Evolutionary conservation across 1,140 invertebrate species (phyloP), one percentile per base, ranked within the genome.

Genomic region (Papilio glaucus): DNA sequence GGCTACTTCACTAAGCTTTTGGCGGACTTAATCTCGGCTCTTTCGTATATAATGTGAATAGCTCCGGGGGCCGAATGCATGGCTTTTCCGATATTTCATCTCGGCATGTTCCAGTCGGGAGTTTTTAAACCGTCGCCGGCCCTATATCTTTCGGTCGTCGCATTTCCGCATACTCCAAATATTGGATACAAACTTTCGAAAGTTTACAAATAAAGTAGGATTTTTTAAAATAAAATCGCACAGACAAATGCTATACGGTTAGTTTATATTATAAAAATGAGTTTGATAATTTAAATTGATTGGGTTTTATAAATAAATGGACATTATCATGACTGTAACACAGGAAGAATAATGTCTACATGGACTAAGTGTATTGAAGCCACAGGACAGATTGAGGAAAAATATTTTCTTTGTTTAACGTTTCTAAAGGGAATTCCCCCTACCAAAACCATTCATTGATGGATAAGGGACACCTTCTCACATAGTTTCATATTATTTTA

Each of bases 51-150:
- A 85, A 85, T 80, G 77, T 76, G 75, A 81, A 80, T 63, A 38
- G 61, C 10, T 12, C 15, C 61, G 37, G 61, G 37, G 33, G 37
- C 61, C 15, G 61, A 39, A 63, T 63, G 33, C 61, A 63, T 7
- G n/a, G 61, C 29, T 37, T 39, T 72, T 72, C 71, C 75, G 75
- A 84, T 84, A 81, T 87, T 87, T 86, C 82, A 87, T 84, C 82
- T 88, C 77, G 73, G 63, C 72, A 42, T 81, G 82, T 83, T 85
- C 80, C 72, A 72, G 72, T 45, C 73, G 71, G 77, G 76, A 78
- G 72, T 82, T 81, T 75, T 67, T 74, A 67, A 71, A 71, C 80
- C 83, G 79, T 74, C 76, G 68, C 61, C 75, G 49, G 57, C 79
- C 71, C 62, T 77, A 78, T 71, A 77, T 61, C 65, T 42, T 45